Base-by-base conservation (phyloP, 1,140 invertebrate species). In the Diprion similis region DNA sequence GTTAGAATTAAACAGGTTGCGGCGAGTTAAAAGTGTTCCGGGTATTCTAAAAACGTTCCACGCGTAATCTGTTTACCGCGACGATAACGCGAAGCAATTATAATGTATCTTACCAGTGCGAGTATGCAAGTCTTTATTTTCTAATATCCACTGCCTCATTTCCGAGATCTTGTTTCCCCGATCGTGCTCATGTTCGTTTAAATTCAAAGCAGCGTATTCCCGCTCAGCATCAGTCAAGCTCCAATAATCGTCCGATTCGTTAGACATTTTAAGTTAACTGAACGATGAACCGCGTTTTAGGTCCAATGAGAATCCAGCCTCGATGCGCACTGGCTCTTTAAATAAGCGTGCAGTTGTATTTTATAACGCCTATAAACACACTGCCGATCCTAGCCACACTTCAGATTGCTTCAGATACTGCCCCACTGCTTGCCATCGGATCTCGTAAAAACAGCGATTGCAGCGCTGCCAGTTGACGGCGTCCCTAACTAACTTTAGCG, bases 181-280 rank as follows among this genome's bases (percentile, higher is more conserved):
- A 37, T 68, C 74, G 10, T 77, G 76, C 4, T 83, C 83, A 59
- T 78, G 76, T 69, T 88, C 86, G n/a, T 87, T 87, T 68, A 88
- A 81, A 79, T 77, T 24, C 24, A 45, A 75, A 24, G 79, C 79
- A n/a, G 78, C 81, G 59, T 82, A 86, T 37, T 71, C 78, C 15
- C 51, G 51, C 51, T 59, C 11, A 6, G 51, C 51, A 59, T 59
- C 51, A 8, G 51, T 59, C 51, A 59, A 59, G 3, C 11, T 8
- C 4, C 3, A 59, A 59, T 59, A 59, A 59, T 59, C 51, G 51
- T 59, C 51, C 51, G 51, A 15, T 15, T 59, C 51, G 51, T 59
- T 17, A 17, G 51, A 15, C 51, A 59, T 59, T 59, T 59, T 59
- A 15, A 4, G n/a, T 59, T 59, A 59, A 59, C 51, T 13, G n/a